Conservation (phyloP, 2,113 vertebrate genomes). For the Syrmaticus mikado region DNA sequence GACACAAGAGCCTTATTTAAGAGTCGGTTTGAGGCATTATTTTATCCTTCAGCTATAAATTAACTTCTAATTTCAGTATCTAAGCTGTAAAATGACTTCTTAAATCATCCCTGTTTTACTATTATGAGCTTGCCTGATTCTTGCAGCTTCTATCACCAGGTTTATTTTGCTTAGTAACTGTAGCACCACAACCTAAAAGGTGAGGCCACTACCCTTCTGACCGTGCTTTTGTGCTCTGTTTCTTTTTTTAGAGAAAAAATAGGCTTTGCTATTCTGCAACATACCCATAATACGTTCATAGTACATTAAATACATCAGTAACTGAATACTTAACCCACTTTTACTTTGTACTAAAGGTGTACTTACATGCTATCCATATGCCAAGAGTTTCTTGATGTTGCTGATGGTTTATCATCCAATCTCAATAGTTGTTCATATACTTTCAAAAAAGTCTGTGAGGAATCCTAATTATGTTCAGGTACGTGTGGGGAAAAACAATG, state of each 20-base stretch:
- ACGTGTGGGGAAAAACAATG: background rate
- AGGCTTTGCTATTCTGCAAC: fast-evolving
- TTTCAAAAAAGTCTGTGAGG: background rate
- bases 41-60: fast-evolving
- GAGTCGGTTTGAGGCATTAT: background rate
- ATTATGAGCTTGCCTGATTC: fast-evolving
- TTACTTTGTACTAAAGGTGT: background rate
- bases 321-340: background rate
- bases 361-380: background rate
- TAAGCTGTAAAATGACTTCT: background rate
- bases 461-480: background rate
- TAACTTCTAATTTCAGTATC: background rate
- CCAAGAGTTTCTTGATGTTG: background rate
- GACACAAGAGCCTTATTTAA: background rate
- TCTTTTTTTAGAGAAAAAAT: background rate
- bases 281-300: fast-evolving
- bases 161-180: background rate
- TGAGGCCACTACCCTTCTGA: background rate
- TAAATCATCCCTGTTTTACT: fast-evolving
- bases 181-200: background rate
- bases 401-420: background rate
- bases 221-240: fast-evolving
- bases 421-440: fast-evolving
- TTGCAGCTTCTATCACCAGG: background rate
- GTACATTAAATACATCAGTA: fast-evolving